Conservation (phyloP, 1,140 invertebrate genomes). For the Diuraphis noxia region DNA sequence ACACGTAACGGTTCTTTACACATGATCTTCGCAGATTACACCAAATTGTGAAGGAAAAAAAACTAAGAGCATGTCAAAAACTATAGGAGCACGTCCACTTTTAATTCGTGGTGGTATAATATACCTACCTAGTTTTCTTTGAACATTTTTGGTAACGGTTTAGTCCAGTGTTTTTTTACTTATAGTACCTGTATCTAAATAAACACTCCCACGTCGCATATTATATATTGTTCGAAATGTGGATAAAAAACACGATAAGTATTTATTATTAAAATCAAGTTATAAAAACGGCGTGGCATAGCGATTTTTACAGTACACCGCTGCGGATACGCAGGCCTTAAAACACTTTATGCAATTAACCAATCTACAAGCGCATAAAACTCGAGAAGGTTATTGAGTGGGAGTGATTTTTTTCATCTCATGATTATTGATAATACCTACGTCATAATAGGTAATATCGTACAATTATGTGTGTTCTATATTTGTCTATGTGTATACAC, state of each 20-base stretch:
- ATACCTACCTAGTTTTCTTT: neutral
- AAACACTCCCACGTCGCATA: neutral
- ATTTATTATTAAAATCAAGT: neutral
- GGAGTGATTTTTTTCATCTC: neutral
- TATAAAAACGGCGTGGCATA: neutral
- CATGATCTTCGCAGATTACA: neutral
- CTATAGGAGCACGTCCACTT: neutral
- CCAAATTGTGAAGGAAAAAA: neutral
- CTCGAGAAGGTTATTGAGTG: neutral
- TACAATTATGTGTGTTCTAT: neutral
- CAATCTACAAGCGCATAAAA: neutral
- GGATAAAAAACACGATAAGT: neutral
- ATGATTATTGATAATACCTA: neutral
- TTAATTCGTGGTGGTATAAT: neutral
- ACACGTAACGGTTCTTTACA: neutral
- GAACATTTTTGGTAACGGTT: slow-evolving; percentile 7
- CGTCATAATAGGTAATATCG: neutral
- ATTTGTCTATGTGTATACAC: neutral
- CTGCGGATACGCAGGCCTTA: neutral
- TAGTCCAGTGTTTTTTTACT: neutral
- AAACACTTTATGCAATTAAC: neutral
- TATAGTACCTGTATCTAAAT: neutral
- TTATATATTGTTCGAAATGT: neutral
- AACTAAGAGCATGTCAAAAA: neutral
- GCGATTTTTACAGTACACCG: neutral